A percentile compares a stretch with the other conserved stretches of the same genome.
Conservation (phyloP, 2,888 invertebrate species). For the Xestoiulus laeticollis region DNA sequence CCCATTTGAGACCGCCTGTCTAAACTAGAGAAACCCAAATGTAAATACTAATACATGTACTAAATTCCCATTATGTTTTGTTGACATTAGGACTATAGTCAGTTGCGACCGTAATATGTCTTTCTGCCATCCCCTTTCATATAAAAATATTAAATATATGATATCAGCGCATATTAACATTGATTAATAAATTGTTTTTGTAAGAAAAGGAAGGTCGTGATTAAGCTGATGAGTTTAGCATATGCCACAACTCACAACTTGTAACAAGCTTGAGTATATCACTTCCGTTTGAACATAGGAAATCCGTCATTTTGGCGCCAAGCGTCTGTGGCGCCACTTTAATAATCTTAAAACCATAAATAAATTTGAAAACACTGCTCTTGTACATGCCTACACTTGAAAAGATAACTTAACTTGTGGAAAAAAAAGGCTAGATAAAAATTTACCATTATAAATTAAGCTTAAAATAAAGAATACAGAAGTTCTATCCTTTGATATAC, state of each 20-base stretch:
- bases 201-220: neutral
- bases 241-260: neutral
- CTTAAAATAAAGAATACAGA: neutral
- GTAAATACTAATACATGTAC: neutral
- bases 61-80: neutral
- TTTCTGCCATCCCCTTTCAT: neutral
- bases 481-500: neutral
- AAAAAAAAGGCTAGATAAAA: neutral
- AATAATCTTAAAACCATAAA: slow-evolving; percentile 8
- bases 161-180: neutral
- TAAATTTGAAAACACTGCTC: neutral
- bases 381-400: neutral
- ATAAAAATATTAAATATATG: too few species aligned
- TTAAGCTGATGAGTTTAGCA: neutral
- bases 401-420: neutral
- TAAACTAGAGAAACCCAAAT: neutral
- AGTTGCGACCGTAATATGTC: neutral
- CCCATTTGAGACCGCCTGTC: too few species aligned
- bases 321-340: neutral
- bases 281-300: neutral
- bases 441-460: neutral
- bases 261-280: neutral
- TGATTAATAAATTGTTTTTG: neutral
- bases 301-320: neutral
- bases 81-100: neutral